Conservation (phyloP, 2,888 invertebrate genomes). For the Calameuta idolon region DNA sequence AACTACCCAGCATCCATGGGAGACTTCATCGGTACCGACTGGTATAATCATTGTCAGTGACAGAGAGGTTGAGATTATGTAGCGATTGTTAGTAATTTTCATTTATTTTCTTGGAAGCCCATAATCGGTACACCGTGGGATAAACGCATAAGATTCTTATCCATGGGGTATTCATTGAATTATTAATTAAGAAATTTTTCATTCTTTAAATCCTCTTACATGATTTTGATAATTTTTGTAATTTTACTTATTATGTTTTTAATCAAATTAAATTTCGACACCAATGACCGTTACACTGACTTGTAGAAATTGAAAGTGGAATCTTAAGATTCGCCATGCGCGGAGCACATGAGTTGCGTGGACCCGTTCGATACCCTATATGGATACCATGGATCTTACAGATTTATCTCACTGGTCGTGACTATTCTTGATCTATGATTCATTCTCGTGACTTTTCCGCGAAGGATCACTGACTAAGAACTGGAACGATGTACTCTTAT, state of each 20-base stretch:
- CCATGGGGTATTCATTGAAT: background rate
- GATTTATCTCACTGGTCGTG: constrained; percentile 40
- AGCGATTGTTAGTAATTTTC: background rate
- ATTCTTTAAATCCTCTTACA: no score
- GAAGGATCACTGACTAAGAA: background rate
- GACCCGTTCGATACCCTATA: constrained; percentile 49
- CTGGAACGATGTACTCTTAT: background rate
- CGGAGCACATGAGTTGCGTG: constrained; percentile 41
- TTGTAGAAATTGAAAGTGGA: constrained; percentile 60
- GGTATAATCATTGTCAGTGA: background rate
- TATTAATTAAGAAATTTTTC: background rate
- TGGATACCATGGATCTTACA: constrained; percentile 46
- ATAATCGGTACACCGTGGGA: background rate
- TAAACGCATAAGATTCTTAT: background rate
- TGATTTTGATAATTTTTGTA: background rate
- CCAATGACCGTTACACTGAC: constrained; percentile 14
- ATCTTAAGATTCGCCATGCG: constrained; percentile 55
- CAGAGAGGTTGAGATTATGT: background rate
- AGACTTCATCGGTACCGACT: background rate
- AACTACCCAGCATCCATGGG: background rate
- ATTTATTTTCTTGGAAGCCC: background rate
- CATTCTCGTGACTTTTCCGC: background rate
- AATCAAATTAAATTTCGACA: background rate
- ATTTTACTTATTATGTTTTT: background rate
- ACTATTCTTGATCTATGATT: constrained; percentile 8